Conservation (phyloP, 2,888 invertebrate species). For the Lochmaea capreae region DNA sequence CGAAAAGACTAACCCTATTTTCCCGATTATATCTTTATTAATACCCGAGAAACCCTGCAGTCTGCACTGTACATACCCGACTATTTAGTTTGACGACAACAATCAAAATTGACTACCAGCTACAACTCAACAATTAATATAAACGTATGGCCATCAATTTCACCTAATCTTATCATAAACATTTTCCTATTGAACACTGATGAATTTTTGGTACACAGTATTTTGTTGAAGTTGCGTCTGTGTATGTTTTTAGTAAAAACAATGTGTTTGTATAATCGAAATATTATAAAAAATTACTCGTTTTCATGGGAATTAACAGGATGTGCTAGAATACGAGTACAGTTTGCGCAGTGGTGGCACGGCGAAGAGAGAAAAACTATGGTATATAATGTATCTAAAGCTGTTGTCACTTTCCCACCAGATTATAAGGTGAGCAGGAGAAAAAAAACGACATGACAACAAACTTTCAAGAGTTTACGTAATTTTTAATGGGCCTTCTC, state of each 20-base stretch:
- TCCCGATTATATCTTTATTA: too few species aligned
- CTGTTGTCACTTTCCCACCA: conserved; percentile 54
- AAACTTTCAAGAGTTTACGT: neutral
- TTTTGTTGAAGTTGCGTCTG: neutral
- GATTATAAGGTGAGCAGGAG: conserved; percentile 52
- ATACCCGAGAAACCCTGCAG: too few species aligned
- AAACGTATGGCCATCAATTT: neutral
- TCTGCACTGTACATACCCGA: neutral
- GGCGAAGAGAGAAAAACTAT: conserved; percentile 56
- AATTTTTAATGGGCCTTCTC: neutral
- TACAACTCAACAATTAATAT: neutral
- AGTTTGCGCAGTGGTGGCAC: conserved; percentile 54
- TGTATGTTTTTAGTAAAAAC: neutral
- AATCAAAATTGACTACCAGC: neutral
- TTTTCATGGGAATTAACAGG: conserved; percentile 38
- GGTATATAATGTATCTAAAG: conserved; percentile 56
- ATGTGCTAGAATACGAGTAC: conserved; percentile 47
- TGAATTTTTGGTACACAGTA: neutral
- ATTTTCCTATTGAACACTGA: neutral
- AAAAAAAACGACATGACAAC: too few species aligned
- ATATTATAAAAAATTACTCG: conserved; percentile 31
- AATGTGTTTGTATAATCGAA: conserved; percentile 40
- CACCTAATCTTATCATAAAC: conserved; percentile 6
- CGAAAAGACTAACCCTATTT: too few species aligned
- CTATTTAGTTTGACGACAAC: neutral